Conservation (phyloP, 2,888 invertebrate genomes). For the Pterostichus madidus region DNA sequence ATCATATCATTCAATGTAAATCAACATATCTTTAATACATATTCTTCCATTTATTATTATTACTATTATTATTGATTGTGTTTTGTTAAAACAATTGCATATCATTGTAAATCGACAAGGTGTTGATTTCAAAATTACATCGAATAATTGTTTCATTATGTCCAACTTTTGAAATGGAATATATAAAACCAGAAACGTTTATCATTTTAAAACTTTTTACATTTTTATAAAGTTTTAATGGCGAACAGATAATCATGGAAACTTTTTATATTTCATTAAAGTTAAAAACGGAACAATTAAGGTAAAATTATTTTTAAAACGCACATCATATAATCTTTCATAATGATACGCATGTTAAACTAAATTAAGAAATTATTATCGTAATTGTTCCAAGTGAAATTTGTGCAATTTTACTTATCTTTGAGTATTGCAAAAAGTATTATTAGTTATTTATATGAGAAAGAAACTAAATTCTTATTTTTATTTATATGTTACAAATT, state of each 20-base stretch:
- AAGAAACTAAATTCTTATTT: slow-evolving; percentile 11
- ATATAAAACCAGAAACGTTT: neutral
- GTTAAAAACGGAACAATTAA: neutral
- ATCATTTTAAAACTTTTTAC: slow-evolving; percentile 58
- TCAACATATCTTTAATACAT: slow-evolving; percentile 50
- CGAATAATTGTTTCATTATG: slow-evolving; percentile 62
- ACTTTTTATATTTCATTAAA: slow-evolving; percentile 15
- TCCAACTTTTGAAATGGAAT: slow-evolving; percentile 49
- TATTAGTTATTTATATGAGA: slow-evolving; percentile 35
- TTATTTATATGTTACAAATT: slow-evolving; percentile 28
- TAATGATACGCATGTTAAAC: neutral
- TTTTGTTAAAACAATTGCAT: slow-evolving; percentile 50
- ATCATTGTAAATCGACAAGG: slow-evolving; percentile 48
- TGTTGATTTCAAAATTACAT: slow-evolving; percentile 52
- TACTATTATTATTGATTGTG: slow-evolving; percentile 5
- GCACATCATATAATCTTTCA: slow-evolving; percentile 3
- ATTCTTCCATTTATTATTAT: slow-evolving; percentile 4
- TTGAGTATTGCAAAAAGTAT: slow-evolving; percentile 45
- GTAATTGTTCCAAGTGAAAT: slow-evolving; percentile 15
- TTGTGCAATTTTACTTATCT: slow-evolving; percentile 37
- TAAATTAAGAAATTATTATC: slow-evolving; percentile 10
- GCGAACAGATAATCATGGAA: slow-evolving; percentile 63
- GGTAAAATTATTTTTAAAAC: neutral
- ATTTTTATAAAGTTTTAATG: slow-evolving; percentile 64
- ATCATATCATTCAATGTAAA: slow-evolving; percentile 44